A percentile compares a stretch with the other conserved stretches of the same genome.
phyloP scores from a whole-genome alignment of 2,113 vertebrate species.

The Paracanthobrama guichenoti region DNA sequence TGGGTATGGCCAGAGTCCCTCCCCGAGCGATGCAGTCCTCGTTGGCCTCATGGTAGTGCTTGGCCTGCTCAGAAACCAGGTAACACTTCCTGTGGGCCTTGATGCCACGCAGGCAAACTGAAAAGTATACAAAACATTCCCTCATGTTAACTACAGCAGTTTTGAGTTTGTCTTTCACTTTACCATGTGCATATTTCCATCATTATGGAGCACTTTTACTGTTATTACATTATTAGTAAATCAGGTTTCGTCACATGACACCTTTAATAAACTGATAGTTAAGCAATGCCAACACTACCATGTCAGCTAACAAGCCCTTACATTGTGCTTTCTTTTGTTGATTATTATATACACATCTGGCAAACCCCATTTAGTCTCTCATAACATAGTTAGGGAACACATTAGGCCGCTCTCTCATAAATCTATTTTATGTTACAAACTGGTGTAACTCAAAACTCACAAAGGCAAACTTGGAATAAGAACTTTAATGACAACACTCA shows the following conservation, averaged over 20 bases:
- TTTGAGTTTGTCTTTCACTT: background rate
- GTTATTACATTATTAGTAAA: background rate
- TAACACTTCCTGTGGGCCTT: conserved; percentile 94
- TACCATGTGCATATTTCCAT: background rate
- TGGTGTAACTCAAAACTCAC: too few species aligned
- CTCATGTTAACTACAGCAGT: background rate
- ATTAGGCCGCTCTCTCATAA: too few species aligned
- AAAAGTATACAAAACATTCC: conserved; percentile 62
- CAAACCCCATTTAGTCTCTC: background rate
- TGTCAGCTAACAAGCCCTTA: background rate
- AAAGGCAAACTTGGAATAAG: too few species aligned
- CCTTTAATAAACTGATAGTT: too few species aligned
- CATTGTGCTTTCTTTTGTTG: background rate
- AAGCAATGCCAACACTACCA: background rate
- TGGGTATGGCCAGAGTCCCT: conserved; percentile 87
- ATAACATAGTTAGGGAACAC: too few species aligned
- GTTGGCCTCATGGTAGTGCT: conserved; percentile 92
- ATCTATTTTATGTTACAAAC: too few species aligned
- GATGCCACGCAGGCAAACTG: conserved; percentile 94
- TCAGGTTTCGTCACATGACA: background rate
- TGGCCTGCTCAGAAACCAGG: conserved; percentile 81
- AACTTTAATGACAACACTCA: too few species aligned
- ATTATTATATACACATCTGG: background rate
- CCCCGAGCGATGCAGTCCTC: conserved; percentile 96
- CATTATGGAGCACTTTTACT: background rate